Base-by-base conservation (phyloP, 2,797 vertebrate species). In the Melanotaenia boesemani region DNA sequence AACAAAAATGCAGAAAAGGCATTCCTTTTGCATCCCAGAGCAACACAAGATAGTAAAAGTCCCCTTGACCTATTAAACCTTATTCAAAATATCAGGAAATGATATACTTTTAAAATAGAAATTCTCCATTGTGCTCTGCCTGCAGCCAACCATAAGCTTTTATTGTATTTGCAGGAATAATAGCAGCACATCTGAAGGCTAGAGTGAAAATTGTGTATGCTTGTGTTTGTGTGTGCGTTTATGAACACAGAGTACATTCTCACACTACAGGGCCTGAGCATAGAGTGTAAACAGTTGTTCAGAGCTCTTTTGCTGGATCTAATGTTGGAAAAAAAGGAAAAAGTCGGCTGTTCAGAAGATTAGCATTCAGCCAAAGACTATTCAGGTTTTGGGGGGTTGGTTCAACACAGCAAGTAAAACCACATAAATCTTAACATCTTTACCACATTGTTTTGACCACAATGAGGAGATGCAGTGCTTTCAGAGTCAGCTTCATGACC, bases 21-120 rank as follows among this genome's bases (percentile, higher is more conserved):
- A 91, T 91, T 87, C 85, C 74, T 54, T 24, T 48, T 59, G 88
- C 56, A 86, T 81, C 91, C 90, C 86, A 52, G 82, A 83, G 92
- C 90, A 94, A 93, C 92, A 78, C 63, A 75, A 20, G 68, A 83
- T 39, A 73, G 65, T 67, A 22, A 7, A 70, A 72, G 68, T 32
- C 3, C 22, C 52, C 36, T 72, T 78, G 74, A 85, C 76, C 70
- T 61, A 83, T 62, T 81, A 80, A 13, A 81, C 39, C 50, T 15
- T 22, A 50, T 32, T 76, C 4, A 76, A 57, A 30, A 20, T 60
- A 44, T 60, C 5, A n/a, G 13, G 8, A 57, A 26, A 56, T 8
- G 8, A 4, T 59, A 20, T 18, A 20, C 34, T 24, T 61, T 61
- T 13, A 39, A 16, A 4, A 34, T 5, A 12, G 8, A 22, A 50